phyloP scores from a whole-genome alignment of 1,140 invertebrate species.

The Whitmania pigra region DNA sequence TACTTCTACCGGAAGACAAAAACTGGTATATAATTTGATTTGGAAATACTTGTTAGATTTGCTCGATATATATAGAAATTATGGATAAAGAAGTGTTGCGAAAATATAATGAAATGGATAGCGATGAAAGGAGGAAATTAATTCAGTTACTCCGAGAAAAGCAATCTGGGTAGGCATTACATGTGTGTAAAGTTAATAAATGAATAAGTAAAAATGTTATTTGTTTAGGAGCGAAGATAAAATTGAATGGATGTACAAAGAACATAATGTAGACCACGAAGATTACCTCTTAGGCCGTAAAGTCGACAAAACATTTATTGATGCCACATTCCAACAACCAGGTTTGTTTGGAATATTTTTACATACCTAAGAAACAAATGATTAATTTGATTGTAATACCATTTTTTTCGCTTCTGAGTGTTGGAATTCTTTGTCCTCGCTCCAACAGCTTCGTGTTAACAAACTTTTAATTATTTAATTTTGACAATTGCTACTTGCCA shows the following conservation, averaged over 20 bases:
- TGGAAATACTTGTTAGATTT: no score
- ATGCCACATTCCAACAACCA: constrained; percentile 52
- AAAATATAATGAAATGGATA: constrained; percentile 8
- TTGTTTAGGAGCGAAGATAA: not conserved
- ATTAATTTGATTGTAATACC: not conserved
- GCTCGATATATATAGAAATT: no score
- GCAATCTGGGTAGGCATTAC: not conserved
- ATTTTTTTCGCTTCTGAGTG: not conserved
- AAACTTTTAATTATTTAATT: not conserved
- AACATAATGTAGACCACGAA: constrained; percentile 63
- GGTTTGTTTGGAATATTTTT: constrained; percentile 26
- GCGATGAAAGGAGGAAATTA: not conserved
- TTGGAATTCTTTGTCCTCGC: not conserved
- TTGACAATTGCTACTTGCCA: not conserved
- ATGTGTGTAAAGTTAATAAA: no score
- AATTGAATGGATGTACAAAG: constrained; percentile 85
- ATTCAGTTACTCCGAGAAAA: not conserved
- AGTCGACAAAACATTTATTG: constrained; percentile 71
- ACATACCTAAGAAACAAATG: not conserved
- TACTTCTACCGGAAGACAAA: no score
- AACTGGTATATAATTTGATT: no score
- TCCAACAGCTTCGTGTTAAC: not conserved
- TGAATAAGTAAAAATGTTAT: no score
- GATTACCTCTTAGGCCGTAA: constrained; percentile 77
- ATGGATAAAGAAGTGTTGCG: constrained; percentile 3